Evolutionary conservation across 2,797 vertebrate species (phyloP), one percentile per base, ranked within the genome.

Genomic region (Anas flavirostris): DNA sequence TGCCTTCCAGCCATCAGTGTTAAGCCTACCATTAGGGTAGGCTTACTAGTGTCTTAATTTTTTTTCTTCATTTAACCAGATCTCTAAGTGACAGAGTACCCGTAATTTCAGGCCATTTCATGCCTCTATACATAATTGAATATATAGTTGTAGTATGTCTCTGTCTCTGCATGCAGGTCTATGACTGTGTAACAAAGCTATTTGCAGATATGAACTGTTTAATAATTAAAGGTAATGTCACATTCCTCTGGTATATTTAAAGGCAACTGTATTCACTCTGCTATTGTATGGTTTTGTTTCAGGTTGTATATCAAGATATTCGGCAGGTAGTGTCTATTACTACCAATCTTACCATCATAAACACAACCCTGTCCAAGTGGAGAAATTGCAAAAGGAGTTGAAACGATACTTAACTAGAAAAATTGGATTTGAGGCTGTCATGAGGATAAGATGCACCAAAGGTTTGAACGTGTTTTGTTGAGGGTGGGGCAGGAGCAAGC

Each of bases 371-470:
- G 98, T 98, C 69, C 98, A 99, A 96, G 98, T 99, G 79, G 98
- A 99, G 96, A 98, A 99, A 78, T 96, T 99, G 85, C 98, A 99
- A 95, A 99, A 99, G 92, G 99, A 99, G 41, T 97, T 99, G 50
- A 99, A 99, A 93, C 97, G 99, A 94, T 99, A 99, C 85, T 93
- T 99, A 84, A 99, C 98, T 29, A 98, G 99, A 75, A 99, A 99
- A 98, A 99, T 99, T 77, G 99, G 99, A 58, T 99, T 99, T 89
- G 99, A 99, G 95, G 99, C 99, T 16, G 99, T 99, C 92, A 99
- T 99, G 99, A 99, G 99, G 97, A 99, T 99, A 98, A 98, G 99
- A 84, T 99, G 99, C 97, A 99, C 99, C 83, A 99, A 99, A 99
- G 99, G 99, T 99, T 21, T 86, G 97, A 56, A 56, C 16, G 5